A percentile compares a stretch with the other conserved stretches of the same genome.
These are phyloP conservation scores for Eucriotettix oculatus DNA, from an alignment of 2,888 invertebrate species.

Conservation along the genomic window DNA sequence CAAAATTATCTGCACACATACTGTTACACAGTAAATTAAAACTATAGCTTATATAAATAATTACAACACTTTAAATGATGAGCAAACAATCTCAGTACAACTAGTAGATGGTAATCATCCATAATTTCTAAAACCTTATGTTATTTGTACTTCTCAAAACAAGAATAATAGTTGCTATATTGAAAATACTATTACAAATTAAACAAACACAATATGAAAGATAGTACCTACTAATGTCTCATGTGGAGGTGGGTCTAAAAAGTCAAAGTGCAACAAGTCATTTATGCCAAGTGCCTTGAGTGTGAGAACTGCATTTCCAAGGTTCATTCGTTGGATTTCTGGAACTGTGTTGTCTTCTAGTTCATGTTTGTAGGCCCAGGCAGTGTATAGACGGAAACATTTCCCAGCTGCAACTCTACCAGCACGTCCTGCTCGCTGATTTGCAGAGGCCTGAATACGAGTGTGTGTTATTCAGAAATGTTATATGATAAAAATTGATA, in stretches of 20 bases:
- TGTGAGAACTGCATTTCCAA: conserved; percentile 92
- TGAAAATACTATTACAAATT: neutral
- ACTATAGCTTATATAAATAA: neutral
- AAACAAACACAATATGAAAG: neutral
- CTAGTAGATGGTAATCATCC: too few relatives aligned
- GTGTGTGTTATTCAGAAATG: neutral
- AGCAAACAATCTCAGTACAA: neutral
- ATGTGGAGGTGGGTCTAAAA: conserved; percentile 93
- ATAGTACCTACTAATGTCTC: conserved; percentile 50
- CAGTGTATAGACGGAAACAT: conserved; percentile 94
- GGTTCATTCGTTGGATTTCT: conserved; percentile 95
- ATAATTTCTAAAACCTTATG: too few relatives aligned
- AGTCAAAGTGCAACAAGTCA: conserved; percentile 95
- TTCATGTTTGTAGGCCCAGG: conserved; percentile 97
- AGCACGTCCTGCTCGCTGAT: conserved; percentile 91
- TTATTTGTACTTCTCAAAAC: neutral
- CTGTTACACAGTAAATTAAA: neutral
- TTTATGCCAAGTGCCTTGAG: conserved; percentile 93
- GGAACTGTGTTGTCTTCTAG: conserved; percentile 96
- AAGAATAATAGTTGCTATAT: neutral
- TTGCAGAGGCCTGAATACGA: conserved; percentile 59
- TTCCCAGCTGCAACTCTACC: conserved; percentile 94
- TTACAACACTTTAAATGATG: neutral
- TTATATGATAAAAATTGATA: neutral
- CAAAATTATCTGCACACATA: neutral